Conservation (phyloP, 92 coral and sea anemone species). For the Zoanthus gigantus region DNA sequence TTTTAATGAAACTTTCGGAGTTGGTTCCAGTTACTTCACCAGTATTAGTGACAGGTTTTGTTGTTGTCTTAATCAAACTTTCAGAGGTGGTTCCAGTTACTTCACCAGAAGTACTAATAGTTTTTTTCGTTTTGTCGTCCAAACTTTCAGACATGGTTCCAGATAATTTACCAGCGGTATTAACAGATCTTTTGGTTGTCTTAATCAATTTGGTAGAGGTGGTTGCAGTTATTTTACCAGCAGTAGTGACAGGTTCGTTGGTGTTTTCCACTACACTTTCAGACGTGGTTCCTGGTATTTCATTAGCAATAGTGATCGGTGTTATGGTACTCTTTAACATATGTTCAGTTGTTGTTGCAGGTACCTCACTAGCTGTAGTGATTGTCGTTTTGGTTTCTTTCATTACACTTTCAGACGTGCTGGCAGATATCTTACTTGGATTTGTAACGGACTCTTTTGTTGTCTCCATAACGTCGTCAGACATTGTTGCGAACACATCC, state of each 20-base stretch:
- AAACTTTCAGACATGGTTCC: not conserved
- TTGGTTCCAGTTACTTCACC: not conserved
- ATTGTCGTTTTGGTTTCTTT: not conserved
- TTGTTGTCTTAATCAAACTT: not conserved
- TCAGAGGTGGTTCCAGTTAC: too few species aligned
- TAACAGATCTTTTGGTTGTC: not conserved
- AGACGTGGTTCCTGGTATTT: not conserved
- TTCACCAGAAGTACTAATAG: not conserved
- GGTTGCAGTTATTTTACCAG: not conserved
- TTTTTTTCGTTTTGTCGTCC: not conserved
- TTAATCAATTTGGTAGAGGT: not conserved
- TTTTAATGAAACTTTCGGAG: not conserved
- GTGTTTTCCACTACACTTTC: not conserved
- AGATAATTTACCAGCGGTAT: not conserved
- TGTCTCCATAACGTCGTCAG: not conserved
- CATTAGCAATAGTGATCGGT: not conserved
- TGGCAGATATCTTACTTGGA: not conserved
- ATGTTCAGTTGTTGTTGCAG: not conserved
- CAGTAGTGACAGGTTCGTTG: not conserved
- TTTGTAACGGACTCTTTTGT: not conserved
- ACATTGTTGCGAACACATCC: not conserved
- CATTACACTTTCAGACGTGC: not conserved
- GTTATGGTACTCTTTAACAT: not conserved
- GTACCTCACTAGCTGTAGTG: not conserved
- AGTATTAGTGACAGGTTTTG: too few species aligned